Base-by-base conservation (phyloP, 1,140 invertebrate species). In the Bilobella aurantiaca region DNA sequence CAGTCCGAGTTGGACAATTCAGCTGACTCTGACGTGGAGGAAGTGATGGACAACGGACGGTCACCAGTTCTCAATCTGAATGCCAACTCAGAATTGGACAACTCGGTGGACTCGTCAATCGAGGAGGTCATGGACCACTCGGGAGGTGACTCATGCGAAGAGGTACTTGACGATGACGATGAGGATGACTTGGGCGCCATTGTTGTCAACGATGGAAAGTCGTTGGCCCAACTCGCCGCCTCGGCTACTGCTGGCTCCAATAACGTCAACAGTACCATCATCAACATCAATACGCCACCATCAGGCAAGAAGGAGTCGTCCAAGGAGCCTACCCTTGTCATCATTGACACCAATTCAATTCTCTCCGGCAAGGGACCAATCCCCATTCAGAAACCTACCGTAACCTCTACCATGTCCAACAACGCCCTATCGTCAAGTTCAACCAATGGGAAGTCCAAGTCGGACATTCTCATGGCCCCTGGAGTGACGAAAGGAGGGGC, bases 311-410 rank as follows among this genome's bases (percentile, higher is more conserved):
- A 53, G 23, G 18, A 59, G 28, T 8, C 14, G n/a, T 59, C 58
- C 5, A 88, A 87, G 70, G 86, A 88, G 74, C 85, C 86, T 1
- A 88, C 86, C 1, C 78, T 89, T 70, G 87, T 89, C 29, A 87
- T 89, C 58, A 87, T 89, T 64, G 87, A 89, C 73, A 87, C 86
- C 2, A 87, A 88, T 80, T 84, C 85, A 14, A 86, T 86, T 70
- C 74, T 86, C 37, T 83, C 83, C 53, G 84, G 82, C 3, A 80
- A 83, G 66, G 84, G 84, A 56, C 82, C 82, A 25, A 76, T 85
- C 21, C 83, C 84, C 62, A 77, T 85, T n/a, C 66, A 62, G n/a
- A 63, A 29, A 46, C 57, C 18, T 58, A 58, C 32, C 34, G 42
- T 21, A 31, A 46, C 56, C 42, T 62, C 29, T 66, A 34, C 58